Evolutionary conservation across 1,140 invertebrate species (phyloP).

Genomic region (Bombus huntii): DNA sequence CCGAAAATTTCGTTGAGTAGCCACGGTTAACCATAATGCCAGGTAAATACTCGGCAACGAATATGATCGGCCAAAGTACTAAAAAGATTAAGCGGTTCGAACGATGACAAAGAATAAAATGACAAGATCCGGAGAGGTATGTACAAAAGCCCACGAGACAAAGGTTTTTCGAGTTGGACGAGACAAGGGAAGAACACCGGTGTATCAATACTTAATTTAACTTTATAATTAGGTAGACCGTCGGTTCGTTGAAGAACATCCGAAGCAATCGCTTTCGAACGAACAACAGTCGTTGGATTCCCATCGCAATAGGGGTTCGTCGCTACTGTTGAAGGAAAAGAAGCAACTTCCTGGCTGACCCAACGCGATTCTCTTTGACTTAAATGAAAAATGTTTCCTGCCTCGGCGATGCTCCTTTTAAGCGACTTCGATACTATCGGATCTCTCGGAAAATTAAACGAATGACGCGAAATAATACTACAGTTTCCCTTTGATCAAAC

Average conservation of each 20-base stretch:
- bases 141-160: not conserved
- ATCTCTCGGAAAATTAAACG: not conserved
- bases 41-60: not conserved
- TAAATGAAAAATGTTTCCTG: slow-evolving; percentile 28
- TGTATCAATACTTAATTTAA: slow-evolving; percentile 35
- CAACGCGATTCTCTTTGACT: slow-evolving; percentile 2
- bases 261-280: slow-evolving; percentile 11
- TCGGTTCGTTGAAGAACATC: slow-evolving; percentile 18
- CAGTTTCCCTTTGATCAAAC: not conserved
- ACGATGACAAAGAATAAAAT: not conserved
- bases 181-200: not conserved
- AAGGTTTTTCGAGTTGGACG: not conserved
- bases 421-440: not conserved
- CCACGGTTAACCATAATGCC: not conserved
- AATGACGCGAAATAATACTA: not conserved
- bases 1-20: accelerated
- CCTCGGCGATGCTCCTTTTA: slow-evolving; percentile 16
- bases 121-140: not conserved
- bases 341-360: not conserved
- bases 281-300: slow-evolving; percentile 3
- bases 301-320: slow-evolving; percentile 20
- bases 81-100: not conserved
- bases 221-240: slow-evolving; percentile 34
- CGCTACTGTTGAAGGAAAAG: slow-evolving; percentile 23
- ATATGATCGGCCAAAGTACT: not conserved